Evolutionary conservation across 2,797 vertebrate genomes (phyloP).

Genomic region (Schizopygopsis malacanthus): DNA sequence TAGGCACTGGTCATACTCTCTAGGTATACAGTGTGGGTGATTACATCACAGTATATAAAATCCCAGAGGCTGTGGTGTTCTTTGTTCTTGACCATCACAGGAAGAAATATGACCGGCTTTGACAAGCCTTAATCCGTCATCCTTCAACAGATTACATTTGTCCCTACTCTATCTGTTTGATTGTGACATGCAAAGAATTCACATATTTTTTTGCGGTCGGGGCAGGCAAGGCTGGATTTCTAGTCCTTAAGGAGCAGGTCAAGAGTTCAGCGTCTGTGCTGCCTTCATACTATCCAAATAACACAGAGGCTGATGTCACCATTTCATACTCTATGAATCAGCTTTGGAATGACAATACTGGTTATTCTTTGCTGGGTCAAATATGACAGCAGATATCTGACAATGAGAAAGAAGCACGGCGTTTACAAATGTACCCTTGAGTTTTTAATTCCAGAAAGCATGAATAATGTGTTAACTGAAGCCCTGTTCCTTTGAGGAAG

Average conservation of each 20-base stretch:
- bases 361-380: background rate
- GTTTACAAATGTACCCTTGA: background rate
- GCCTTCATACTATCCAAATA: constrained; percentile 16
- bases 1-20: background rate
- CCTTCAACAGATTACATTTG: constrained; percentile 53
- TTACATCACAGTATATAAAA: constrained; percentile 37
- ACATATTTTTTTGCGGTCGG: background rate
- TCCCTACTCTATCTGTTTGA: constrained; percentile 39
- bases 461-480: background rate
- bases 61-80: constrained; percentile 17
- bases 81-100: constrained; percentile 33
- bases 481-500: background rate
- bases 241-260: constrained; percentile 26
- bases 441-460: background rate
- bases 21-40: constrained; percentile 16
- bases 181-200: constrained; percentile 12
- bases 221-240: constrained; percentile 28
- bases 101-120: constrained; percentile 53
- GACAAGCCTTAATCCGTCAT: constrained; percentile 56
- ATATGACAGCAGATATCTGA: constrained; percentile 20
- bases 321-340: constrained; percentile 26
- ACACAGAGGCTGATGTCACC: constrained; percentile 16
- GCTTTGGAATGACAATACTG: constrained; percentile 7
- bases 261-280: constrained; percentile 41
- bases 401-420: background rate